These are phyloP conservation scores for Polydesmus complanatus DNA, from an alignment of 2,888 invertebrate species.

Conservation along the genomic window DNA sequence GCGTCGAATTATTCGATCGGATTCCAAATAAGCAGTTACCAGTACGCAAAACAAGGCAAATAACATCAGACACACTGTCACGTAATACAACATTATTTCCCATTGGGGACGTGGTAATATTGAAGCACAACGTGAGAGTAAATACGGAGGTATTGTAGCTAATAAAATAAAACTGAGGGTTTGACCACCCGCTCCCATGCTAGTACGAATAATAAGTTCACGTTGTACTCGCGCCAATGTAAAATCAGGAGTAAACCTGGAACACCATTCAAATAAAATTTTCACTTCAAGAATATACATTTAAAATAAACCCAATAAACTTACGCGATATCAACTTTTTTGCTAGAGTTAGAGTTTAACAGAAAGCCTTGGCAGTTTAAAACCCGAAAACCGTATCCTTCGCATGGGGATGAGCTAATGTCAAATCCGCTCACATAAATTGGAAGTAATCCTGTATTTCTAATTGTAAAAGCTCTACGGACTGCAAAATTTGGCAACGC, in stretches of 20 bases:
- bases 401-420: conserved; percentile 46
- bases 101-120: conserved; percentile 58
- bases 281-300: background rate
- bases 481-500: conserved; percentile 52
- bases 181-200: conserved; percentile 22
- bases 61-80: conserved; percentile 43
- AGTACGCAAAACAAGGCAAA: conserved; percentile 49
- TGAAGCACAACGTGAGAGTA: conserved; percentile 52
- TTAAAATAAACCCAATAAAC: conserved; percentile 22
- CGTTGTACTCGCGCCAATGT: conserved; percentile 58
- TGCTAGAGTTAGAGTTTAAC: conserved; percentile 54
- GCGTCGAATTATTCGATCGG: conserved; percentile 49
- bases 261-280: conserved; percentile 21
- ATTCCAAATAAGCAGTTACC: conserved; percentile 54
- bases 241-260: conserved; percentile 68
- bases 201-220: conserved; percentile 37
- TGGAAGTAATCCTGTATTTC: conserved; percentile 83
- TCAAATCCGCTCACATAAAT: conserved; percentile 54
- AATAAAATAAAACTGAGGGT: conserved; percentile 51
- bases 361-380: conserved; percentile 58
- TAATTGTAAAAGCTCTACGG: conserved; percentile 64
- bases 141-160: conserved; percentile 48
- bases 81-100: conserved; percentile 57
- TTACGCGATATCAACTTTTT: conserved; percentile 61
- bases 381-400: conserved; percentile 65